phyloP scores from a whole-genome alignment of 2,888 invertebrate species.

The Cephonodes hylas region DNA sequence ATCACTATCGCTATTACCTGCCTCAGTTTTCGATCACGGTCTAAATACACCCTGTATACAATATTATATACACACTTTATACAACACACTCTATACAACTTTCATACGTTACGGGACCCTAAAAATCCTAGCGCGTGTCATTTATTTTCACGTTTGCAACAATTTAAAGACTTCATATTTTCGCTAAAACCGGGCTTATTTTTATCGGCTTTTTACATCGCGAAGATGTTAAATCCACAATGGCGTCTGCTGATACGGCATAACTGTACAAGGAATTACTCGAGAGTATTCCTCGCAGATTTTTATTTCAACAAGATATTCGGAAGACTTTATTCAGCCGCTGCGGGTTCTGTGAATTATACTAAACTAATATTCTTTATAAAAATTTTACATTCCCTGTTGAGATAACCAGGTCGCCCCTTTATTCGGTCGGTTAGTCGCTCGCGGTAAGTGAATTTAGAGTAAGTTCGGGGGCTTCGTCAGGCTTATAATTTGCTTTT shows the following conservation, averaged over 20 bases:
- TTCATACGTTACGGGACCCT: no score
- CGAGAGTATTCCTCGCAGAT: constrained; percentile 32
- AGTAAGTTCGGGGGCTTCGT: not conserved
- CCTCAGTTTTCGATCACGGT: no score
- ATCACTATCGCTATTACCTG: no score
- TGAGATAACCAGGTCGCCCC: not conserved
- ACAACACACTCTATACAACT: no score
- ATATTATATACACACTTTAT: no score
- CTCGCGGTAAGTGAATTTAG: not conserved
- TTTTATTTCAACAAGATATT: constrained; percentile 26
- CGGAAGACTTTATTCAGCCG: constrained; percentile 26
- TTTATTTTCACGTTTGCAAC: not conserved
- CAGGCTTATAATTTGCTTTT: not conserved
- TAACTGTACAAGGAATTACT: constrained; percentile 42
- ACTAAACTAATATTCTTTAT: not conserved
- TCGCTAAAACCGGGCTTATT: not conserved
- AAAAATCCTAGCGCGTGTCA: not conserved
- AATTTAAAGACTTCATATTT: not conserved
- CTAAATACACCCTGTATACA: no score
- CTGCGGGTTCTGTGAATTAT: not conserved
- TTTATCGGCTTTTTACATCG: constrained; percentile 1
- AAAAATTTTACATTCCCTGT: not conserved
- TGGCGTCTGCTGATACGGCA: constrained; percentile 17
- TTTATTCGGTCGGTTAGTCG: not conserved
- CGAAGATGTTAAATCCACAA: constrained; percentile 32